Evolutionary conservation across 2,888 invertebrate species (phyloP).

Genomic region (Drosophila rellima): DNA sequence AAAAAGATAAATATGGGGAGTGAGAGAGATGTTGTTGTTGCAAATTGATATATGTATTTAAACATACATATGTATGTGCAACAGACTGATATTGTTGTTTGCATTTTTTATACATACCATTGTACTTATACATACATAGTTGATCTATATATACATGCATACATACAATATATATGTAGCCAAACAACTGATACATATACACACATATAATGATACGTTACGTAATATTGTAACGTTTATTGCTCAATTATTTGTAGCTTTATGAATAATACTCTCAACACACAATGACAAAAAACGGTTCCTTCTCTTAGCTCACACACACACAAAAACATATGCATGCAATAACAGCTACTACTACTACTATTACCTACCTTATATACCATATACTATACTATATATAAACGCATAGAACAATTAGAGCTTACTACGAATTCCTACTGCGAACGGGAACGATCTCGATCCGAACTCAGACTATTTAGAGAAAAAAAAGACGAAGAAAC

Average conservation of each 20-base stretch:
- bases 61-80: conserved; percentile 42
- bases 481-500: neutral
- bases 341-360: conserved; percentile 24
- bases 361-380: conserved; percentile 27
- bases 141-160: no score
- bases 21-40: conserved; percentile 60
- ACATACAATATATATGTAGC: conserved; percentile 16
- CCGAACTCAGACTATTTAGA: conserved; percentile 26
- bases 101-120: conserved; percentile 75
- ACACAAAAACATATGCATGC: conserved; percentile 21
- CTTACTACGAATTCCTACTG: conserved; percentile 74
- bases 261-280: conserved; percentile 48
- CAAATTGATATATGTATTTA: conserved; percentile 10
- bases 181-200: conserved; percentile 42
- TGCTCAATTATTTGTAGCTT: conserved; percentile 72
- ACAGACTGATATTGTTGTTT: conserved; percentile 79
- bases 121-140: conserved; percentile 54
- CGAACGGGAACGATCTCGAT: conserved; percentile 20
- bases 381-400: conserved; percentile 28
- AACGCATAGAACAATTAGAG: conserved; percentile 69
- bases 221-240: conserved; percentile 36
- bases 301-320: conserved; percentile 56
- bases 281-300: conserved; percentile 44
- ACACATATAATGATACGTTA: conserved; percentile 36
- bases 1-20: neutral